Percentiles rank a stretch among this genome's conserved stretches.
Conservation (phyloP, 2,888 invertebrate genomes). For the Odiellus spinosus region DNA sequence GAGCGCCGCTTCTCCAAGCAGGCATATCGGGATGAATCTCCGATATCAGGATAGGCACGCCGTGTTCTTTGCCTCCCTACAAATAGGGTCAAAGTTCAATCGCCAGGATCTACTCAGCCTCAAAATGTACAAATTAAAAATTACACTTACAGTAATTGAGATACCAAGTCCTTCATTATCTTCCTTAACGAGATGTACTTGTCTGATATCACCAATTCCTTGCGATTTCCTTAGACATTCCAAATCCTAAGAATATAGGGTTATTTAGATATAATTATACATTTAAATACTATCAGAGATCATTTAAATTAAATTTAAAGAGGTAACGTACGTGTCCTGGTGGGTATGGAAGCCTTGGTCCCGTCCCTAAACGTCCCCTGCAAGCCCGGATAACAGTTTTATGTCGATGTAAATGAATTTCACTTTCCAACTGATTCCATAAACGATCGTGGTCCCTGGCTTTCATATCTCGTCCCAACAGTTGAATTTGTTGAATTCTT, state of each 20-base stretch:
- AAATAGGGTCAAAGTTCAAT: conserved; percentile 9
- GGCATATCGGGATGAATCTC: conserved; percentile 61
- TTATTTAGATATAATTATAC: too few species aligned
- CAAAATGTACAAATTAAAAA: neutral
- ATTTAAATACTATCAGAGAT: neutral
- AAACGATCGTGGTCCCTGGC: conserved; percentile 60
- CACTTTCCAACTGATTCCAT: conserved; percentile 66
- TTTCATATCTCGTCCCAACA: conserved; percentile 61
- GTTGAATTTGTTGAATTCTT: conserved; percentile 68
- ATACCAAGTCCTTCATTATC: conserved; percentile 67
- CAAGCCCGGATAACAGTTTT: conserved; percentile 53
- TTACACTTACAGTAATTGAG: conserved; percentile 60
- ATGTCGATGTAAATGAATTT: conserved; percentile 67
- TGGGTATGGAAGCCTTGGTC: conserved; percentile 12
- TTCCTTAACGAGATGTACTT: conserved; percentile 49
- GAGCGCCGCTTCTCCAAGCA: conserved; percentile 51
- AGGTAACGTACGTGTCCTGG: conserved; percentile 12
- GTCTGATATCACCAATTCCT: conserved; percentile 28
- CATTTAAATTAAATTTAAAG: neutral
- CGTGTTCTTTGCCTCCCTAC: conserved; percentile 70
- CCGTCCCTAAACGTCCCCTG: conserved; percentile 25
- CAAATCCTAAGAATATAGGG: neutral
- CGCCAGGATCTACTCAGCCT: neutral
- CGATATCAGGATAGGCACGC: conserved; percentile 67
- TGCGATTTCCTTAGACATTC: conserved; percentile 1